Evolutionary conservation across 2,113 vertebrate species (phyloP).

Genomic region (Callithrix jacchus): DNA sequence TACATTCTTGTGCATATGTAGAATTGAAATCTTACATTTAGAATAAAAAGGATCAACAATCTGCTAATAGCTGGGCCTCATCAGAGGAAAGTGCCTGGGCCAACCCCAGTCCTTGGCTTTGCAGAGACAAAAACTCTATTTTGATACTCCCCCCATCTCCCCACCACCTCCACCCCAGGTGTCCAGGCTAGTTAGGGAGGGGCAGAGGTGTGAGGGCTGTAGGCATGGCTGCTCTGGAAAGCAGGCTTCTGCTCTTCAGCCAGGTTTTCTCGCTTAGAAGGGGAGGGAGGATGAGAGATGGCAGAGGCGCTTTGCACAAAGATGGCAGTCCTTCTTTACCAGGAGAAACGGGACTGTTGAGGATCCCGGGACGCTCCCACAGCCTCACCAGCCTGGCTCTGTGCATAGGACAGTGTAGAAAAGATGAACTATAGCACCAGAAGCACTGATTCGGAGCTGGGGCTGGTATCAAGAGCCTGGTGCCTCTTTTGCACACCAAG

Average conservation of each 20-base stretch:
- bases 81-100: rapidly evolving
- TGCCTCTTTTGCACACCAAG: neutral
- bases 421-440: neutral
- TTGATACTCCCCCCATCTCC: neutral
- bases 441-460: neutral
- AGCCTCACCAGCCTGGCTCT: neutral
- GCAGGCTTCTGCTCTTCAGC: neutral
- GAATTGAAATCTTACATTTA: neutral
- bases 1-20: neutral
- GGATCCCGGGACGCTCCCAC: neutral
- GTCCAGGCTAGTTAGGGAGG: neutral
- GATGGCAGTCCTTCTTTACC: neutral
- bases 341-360: neutral
- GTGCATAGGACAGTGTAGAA: neutral
- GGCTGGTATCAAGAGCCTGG: no score
- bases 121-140: neutral
- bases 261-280: neutral
- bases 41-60: neutral
- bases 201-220: neutral
- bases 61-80: neutral
- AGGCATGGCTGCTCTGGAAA: neutral
- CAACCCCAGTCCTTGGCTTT: neutral
- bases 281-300: no score
- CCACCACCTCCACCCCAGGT: no score
- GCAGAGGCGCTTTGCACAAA: neutral